Base-by-base conservation (phyloP, 2,888 invertebrate species). In the Piscicola geometra region DNA sequence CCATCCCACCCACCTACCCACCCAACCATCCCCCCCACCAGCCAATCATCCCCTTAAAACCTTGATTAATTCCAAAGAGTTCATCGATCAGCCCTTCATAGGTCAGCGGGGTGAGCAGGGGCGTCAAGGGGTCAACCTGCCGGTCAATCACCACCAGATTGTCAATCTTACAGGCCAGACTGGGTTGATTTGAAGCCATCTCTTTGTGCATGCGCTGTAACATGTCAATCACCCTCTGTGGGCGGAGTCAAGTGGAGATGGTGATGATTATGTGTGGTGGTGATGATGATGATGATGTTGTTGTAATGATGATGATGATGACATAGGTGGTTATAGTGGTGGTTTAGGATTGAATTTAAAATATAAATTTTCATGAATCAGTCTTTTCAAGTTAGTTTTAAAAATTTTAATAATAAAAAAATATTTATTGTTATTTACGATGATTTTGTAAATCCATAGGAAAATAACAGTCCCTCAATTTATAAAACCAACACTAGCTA, bases 71-170 rank as follows among this genome's bases (percentile, higher is more conserved):
- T 50, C 92, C 92, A 86, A 91, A 97, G 76, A 94, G 89, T 85
- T 98, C 97, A 86, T 99, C 99, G 79, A 99, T 93, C 9, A 99
- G 88, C 1, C 98, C 99, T 86, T 97, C 97, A 82, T 98, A 99
- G 0, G 98, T 98, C 50, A 97, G 89, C 83, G 98, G 99, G 0
- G 95, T 95, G 0, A 93, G 90, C 81, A 99, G 88, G 0, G 95
- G 93, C 69, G 94, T 93, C 70, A 98, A 89, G 75, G 95, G 89
- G 88, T 99, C 99, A 1, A 95, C 89, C 66, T 91, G 90, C 35
- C 99, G 88, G 86, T 99, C 99, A 0, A 99, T 87, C 68, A 99
- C 86, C 9, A 99, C 87, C 77, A 98, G 88, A 84, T 93, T 92
- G 84, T 97, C 95, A 69, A 98, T 93, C 76, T 91, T 90, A 1